These are phyloP conservation scores for Copidosoma floridanum DNA, from an alignment of 1,140 invertebrate genomes.

Conservation along the genomic window DNA sequence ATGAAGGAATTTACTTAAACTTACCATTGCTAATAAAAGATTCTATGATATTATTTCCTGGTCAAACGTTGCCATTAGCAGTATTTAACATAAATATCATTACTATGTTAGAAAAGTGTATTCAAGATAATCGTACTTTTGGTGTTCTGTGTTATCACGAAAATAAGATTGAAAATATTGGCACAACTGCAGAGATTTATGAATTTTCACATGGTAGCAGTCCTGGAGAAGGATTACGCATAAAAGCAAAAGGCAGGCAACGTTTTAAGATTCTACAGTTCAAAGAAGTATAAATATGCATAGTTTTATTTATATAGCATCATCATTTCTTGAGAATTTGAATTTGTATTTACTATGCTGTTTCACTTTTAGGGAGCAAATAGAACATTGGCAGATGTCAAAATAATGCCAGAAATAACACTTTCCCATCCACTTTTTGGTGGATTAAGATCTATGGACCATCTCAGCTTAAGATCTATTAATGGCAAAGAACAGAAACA, in stretches of 20 bases:
- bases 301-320: background rate
- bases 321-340: slow-evolving; percentile 5
- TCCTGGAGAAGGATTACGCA: slow-evolving; percentile 44
- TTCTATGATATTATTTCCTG: slow-evolving; percentile 67
- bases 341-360: background rate
- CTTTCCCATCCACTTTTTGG: slow-evolving; percentile 56
- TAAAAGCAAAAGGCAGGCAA: slow-evolving; percentile 68
- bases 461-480: slow-evolving; percentile 43
- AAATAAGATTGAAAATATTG: slow-evolving; percentile 47
- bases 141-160: slow-evolving; percentile 57
- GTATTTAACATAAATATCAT: slow-evolving; percentile 59
- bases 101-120: slow-evolving; percentile 60
- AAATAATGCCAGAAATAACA: slow-evolving; percentile 66
- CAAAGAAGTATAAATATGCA: no score
- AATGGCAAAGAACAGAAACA: slow-evolving; percentile 32
- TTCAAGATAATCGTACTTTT: slow-evolving; percentile 63
- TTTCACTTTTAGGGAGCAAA: slow-evolving; percentile 30
- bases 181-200: slow-evolving; percentile 73
- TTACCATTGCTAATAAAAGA: slow-evolving; percentile 64
- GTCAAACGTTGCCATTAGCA: slow-evolving; percentile 71
- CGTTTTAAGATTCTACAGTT: slow-evolving; percentile 62
- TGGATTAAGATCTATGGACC: slow-evolving; percentile 52
- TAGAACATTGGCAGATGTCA: slow-evolving; percentile 58
- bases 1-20: slow-evolving; percentile 52
- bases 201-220: slow-evolving; percentile 61